These are phyloP conservation scores for Oithona nana DNA, from an alignment of 2,888 invertebrate genomes.

Conservation along the genomic window DNA sequence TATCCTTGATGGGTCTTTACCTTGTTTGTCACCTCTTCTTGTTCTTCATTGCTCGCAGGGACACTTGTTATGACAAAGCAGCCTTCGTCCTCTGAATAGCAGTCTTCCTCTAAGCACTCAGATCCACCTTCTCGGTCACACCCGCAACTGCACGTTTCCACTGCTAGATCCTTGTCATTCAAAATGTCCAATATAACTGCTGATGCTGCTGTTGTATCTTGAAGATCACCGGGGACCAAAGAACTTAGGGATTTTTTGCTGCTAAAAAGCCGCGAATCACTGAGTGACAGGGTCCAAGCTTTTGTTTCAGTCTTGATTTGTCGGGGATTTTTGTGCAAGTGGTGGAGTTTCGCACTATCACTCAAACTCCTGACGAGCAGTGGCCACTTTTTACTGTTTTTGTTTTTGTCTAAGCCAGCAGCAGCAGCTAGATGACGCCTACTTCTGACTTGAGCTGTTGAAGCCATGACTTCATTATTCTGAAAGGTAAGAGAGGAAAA, in stretches of 20 bases:
- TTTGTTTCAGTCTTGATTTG: background rate
- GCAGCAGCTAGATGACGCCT: too few species aligned
- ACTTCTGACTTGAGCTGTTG: too few species aligned
- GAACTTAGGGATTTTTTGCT: too few species aligned
- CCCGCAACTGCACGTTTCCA: background rate
- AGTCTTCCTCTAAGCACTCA: background rate
- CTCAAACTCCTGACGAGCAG: background rate
- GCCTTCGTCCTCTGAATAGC: background rate
- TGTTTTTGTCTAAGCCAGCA: background rate
- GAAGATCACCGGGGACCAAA: too few species aligned
- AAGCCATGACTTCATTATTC: too few species aligned
- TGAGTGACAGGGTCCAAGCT: background rate
- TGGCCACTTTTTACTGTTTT: background rate
- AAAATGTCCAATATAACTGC: background rate
- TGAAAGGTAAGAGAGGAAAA: too few species aligned
- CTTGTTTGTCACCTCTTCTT: background rate
- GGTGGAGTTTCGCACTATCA: background rate
- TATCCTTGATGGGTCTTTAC: too few species aligned
- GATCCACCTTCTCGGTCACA: background rate
- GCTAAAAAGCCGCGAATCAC: background rate
- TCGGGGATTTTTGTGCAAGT: too few species aligned
- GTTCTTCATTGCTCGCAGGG: background rate
- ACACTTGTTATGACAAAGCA: background rate
- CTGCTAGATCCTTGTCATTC: too few species aligned
- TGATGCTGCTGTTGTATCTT: too few species aligned